Evolutionary conservation across 2,797 vertebrate species (phyloP), one percentile per base, ranked within the genome.

Genomic region (Artibeus jamaicensis): DNA sequence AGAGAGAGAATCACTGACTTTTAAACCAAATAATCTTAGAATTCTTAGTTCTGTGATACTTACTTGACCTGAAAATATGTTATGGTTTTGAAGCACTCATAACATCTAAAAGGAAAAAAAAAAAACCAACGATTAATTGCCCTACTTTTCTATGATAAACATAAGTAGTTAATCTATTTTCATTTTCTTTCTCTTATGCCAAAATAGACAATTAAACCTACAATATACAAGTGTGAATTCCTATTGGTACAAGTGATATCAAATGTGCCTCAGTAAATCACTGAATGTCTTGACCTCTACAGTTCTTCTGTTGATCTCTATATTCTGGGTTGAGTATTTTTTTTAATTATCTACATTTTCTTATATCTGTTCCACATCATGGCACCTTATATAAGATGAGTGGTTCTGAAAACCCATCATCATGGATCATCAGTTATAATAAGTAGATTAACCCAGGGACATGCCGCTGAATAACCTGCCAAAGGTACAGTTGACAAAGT

Each of bases 401-500:
- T 32, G 34, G 21, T 76, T 92, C 78, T 82, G 90, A 95, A 91
- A 97, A 81, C 67, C 70, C 82, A 87, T 73, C 89, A 79, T 74
- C 85, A 15, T 65, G 91, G 90, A 70, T 97, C 88, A 92, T 91
- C 24, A 0, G 89, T 81, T 97, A 96, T 91, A 96, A 89, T 9
- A 42, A 95, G 97, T 46, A 95, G 93, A 86, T 83, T 96, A 95
- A 94, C 79, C 93, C 92, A 71, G 57, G 93, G 65, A 65, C 89
- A 89, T 22, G 79, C 86, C 85, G 73, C 46, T 26, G 10, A 90
- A 87, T 32, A 32, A 92, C 84, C 57, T 90, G 93, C 95, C 96
- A 95, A 76, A 96, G 83, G 92, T 97, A 97, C 97, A 97, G 95
- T 97, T 96, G 96, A 97, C 93, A 97, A 96, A 97, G 86, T 96